A percentile compares a stretch with the other conserved stretches of the same genome.
Evolutionary conservation across 2,113 vertebrate species (phyloP).

Genomic region (Pomatorhinus ruficollis): DNA sequence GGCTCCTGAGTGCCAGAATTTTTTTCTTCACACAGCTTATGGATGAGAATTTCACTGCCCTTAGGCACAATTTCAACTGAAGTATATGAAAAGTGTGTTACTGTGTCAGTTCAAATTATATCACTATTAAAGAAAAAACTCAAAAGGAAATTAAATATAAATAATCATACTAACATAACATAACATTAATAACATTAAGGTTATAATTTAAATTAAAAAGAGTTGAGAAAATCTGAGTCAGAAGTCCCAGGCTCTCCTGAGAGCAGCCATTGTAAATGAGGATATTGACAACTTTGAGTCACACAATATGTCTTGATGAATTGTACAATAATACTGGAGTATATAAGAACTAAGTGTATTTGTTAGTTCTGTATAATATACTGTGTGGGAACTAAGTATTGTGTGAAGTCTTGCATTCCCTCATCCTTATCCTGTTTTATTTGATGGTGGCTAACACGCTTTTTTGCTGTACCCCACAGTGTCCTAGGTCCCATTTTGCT

Average conservation of each 20-base stretch:
- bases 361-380: not conserved
- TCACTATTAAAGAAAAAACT: slow-evolving; percentile 43
- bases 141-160: slow-evolving; percentile 67
- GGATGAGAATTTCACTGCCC: slow-evolving; percentile 52
- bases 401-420: not conserved
- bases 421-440: not conserved
- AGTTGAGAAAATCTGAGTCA: slow-evolving; percentile 37
- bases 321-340: not conserved
- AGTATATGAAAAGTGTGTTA: slow-evolving; percentile 66
- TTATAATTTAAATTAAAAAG: slow-evolving; percentile 53
- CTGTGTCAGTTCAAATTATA: slow-evolving; percentile 68
- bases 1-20: slow-evolving; percentile 17
- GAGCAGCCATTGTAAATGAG: slow-evolving; percentile 39
- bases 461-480: not conserved
- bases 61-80: slow-evolving; percentile 59
- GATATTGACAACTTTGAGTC: slow-evolving; percentile 30
- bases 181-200: slow-evolving; percentile 52
- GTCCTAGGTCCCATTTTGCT: not conserved
- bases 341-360: not conserved
- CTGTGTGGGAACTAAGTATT: not conserved
- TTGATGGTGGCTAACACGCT: not conserved
- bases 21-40: slow-evolving; percentile 18
- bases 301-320: not conserved
- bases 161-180: slow-evolving; percentile 54
- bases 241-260: slow-evolving; percentile 1